A percentile compares a stretch with the other conserved stretches of the same genome.
Evolutionary conservation across 37 sponge, comb jelly and placozoan species (phyloP).

Genomic region (Cliona cf. orientalis): DNA sequence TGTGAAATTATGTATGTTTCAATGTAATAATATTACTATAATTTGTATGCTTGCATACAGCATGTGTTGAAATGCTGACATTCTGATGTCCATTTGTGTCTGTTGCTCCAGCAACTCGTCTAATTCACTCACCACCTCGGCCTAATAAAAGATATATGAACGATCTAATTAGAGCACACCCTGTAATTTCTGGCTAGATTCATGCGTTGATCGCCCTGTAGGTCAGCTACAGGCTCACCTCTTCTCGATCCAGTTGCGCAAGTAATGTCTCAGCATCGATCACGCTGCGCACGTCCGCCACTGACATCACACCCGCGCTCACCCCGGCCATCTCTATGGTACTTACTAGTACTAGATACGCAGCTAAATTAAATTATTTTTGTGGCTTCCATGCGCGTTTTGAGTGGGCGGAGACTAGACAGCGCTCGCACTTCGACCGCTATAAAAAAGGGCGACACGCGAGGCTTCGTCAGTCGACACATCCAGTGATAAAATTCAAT

Average conservation of each 20-base stretch:
- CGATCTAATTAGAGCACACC: conserved; percentile 14
- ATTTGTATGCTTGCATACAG: conserved; percentile 46
- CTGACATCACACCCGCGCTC: too few relatives aligned
- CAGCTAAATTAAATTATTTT: too few relatives aligned
- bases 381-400: too few relatives aligned
- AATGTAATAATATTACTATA: too few relatives aligned
- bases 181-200: not conserved
- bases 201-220: not conserved
- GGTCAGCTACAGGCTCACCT: not conserved
- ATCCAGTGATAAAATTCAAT: too few relatives aligned
- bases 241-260: not conserved
- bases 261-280: conserved; percentile 14
- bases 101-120: conserved; percentile 69
- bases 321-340: not conserved
- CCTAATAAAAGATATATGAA: conserved; percentile 11
- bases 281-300: conserved; percentile 1
- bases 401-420: too few relatives aligned
- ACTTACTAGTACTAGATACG: too few relatives aligned
- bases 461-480: too few relatives aligned
- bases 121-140: conserved; percentile 41
- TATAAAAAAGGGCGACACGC: too few relatives aligned
- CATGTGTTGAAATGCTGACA: conserved; percentile 64
- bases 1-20: too few relatives aligned
- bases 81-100: conserved; percentile 70
- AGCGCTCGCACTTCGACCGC: too few relatives aligned